Base-by-base conservation (phyloP, 1,140 invertebrate species). In the Idris sp. region DNA sequence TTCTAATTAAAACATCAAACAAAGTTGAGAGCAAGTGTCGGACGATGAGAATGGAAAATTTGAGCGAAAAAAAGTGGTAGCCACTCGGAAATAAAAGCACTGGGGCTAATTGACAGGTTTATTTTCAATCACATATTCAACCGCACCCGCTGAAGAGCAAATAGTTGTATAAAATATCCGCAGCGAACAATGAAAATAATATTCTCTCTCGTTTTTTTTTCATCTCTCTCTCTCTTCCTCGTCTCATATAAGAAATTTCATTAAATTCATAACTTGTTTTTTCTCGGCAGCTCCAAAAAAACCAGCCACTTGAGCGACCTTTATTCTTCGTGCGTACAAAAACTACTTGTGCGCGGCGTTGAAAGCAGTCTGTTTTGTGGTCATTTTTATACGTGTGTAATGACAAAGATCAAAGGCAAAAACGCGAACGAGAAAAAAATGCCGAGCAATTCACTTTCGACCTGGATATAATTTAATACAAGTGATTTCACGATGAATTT, bases 321-420 rank as follows among this genome's bases (percentile, higher is more conserved):
- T 68, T 68, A 51, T 69, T 67, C 51, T 41, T 16, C 28, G 9
- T 31, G 30, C 43, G 46, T 22, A 67, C 31, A 67, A 56, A 67
- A 44, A 59, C 14, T 35, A 56, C 43, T 69, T 31, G 53, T 46
- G 30, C 46, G 22, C 13, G 4, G 26, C 15, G 15, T 11, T 59
- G 54, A 46, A 46, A 69, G 62, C 58, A n/a, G n/a, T 38, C 36
- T 59, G 53, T 59, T 51, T 44, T 51, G 54, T 41, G 65, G 54
- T 59, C 38, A 59, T 53, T 69, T 69, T 69, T 69, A n/a, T 59
- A 46, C 46, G 30, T 38, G 25, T n/a, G 54, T 30, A 40, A 59
- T 53, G 54, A 69, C 46, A 51, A 59, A 59, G 65, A 59, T 46
- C 36, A 59, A 69, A 59, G 46, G 65, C 35, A 69, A 69, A 53